Conservation (phyloP, 2,888 invertebrate genomes). For the Heliconius aoede region DNA sequence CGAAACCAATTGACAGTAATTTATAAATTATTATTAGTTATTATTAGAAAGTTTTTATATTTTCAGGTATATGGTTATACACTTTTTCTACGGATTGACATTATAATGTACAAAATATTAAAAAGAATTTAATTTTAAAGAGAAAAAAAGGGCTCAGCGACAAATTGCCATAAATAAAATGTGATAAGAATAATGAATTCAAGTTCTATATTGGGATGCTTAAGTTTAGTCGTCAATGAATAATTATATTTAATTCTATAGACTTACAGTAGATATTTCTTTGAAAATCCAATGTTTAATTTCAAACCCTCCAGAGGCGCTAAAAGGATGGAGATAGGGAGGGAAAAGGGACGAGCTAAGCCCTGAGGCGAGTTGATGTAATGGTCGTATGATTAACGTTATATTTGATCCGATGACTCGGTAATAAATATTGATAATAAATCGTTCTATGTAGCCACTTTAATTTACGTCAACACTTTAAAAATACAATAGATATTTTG, state of each 20-base stretch:
- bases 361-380: slow-evolving; percentile 63
- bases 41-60: no score
- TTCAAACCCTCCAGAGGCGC: slow-evolving; percentile 69
- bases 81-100: no score
- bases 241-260: slow-evolving; percentile 56
- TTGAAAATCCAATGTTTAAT: slow-evolving; percentile 72
- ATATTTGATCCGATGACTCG: slow-evolving; percentile 33
- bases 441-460: not conserved
- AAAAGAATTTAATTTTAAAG: not conserved
- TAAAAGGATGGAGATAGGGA: slow-evolving; percentile 68
- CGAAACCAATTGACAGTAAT: no score
- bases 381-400: slow-evolving; percentile 68
- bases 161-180: slow-evolving; percentile 9
- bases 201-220: slow-evolving; percentile 33
- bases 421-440: slow-evolving; percentile 23
- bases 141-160: not conserved
- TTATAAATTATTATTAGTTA: no score
- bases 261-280: slow-evolving; percentile 59
- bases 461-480: not conserved
- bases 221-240: slow-evolving; percentile 51
- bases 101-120: no score
- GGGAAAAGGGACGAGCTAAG: slow-evolving; percentile 62
- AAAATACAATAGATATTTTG: not conserved
- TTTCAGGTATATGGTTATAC: no score
- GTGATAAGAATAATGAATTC: slow-evolving; percentile 19